These are phyloP conservation scores for Thamnophis elegans DNA, from an alignment of 2,797 vertebrate genomes.

Conservation along the genomic window DNA sequence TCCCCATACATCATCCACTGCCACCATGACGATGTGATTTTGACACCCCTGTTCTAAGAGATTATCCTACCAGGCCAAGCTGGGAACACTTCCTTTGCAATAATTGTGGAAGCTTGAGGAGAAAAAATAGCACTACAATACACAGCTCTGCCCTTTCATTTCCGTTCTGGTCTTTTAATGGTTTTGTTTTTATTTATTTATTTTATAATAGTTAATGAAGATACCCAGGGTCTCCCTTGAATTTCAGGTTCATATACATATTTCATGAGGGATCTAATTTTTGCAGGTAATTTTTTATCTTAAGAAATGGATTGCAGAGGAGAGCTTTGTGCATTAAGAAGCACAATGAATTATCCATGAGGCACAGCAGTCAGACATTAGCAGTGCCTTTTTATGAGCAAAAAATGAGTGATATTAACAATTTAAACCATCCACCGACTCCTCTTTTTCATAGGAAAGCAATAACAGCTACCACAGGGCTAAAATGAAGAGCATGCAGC, in stretches of 20 bases:
- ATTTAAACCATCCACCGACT: rapidly evolving
- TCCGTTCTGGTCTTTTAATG: neutral
- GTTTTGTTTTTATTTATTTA: conserved; percentile 3
- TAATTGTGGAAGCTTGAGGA: neutral
- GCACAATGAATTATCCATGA: conserved; percentile 50
- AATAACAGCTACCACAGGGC: neutral
- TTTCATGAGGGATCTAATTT: conserved; percentile 20
- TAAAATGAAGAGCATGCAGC: rapidly evolving
- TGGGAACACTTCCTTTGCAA: neutral
- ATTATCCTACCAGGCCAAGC: neutral
- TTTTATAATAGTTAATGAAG: conserved; percentile 25
- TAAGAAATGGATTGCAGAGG: conserved; percentile 39
- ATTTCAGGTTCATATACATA: conserved; percentile 25
- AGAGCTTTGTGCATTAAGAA: conserved; percentile 45
- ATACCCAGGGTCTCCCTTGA: neutral
- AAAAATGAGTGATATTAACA: conserved; percentile 33
- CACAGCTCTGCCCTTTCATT: neutral
- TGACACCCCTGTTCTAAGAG: neutral
- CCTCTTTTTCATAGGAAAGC: conserved; percentile 37
- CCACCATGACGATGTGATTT: neutral
- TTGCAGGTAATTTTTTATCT: conserved; percentile 33
- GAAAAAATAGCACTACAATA: neutral
- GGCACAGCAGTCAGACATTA: conserved; percentile 25
- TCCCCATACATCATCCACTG: too few relatives aligned
- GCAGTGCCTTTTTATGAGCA: conserved; percentile 33